These are phyloP conservation scores for Rallus crepitans DNA, from an alignment of 2,797 vertebrate species.

Conservation along the genomic window DNA sequence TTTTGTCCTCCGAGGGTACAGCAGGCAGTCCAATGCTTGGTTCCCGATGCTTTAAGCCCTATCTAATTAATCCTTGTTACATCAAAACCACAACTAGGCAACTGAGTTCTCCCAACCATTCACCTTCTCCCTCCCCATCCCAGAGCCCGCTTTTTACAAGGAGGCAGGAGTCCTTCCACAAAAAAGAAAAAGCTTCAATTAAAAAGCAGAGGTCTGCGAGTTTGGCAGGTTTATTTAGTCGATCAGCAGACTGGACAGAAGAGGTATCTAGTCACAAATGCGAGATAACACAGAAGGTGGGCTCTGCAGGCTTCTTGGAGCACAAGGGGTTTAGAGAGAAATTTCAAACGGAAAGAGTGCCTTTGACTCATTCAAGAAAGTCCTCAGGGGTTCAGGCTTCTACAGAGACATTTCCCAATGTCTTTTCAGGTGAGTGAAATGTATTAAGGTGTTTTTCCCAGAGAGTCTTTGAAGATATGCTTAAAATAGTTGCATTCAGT, in stretches of 20 bases:
- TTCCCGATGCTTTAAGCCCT: conserved; percentile 84
- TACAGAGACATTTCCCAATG: conserved; percentile 86
- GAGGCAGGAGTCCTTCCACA: conserved; percentile 72
- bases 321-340: conserved; percentile 74
- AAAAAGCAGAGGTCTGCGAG: conserved; percentile 81
- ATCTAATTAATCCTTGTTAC: conserved; percentile 90
- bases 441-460: neutral
- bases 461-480: neutral
- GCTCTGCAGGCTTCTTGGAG: conserved; percentile 82
- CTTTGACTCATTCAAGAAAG: conserved; percentile 79
- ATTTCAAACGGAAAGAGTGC: conserved; percentile 76
- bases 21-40: conserved; percentile 77
- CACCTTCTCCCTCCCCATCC: conserved; percentile 86
- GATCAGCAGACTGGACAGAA: conserved; percentile 94
- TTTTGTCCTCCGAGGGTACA: conserved; percentile 63
- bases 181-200: conserved; percentile 67
- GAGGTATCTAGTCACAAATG: conserved; percentile 77
- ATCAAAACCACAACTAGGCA: conserved; percentile 96
- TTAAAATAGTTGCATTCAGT: neutral
- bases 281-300: conserved; percentile 56
- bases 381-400: conserved; percentile 84
- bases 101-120: conserved; percentile 91
- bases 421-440: conserved; percentile 89
- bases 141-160: conserved; percentile 87
- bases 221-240: conserved; percentile 84